Evolutionary conservation across 2,888 invertebrate genomes (phyloP), one percentile per base, ranked within the genome.

Genomic region (Drosophila robusta): DNA sequence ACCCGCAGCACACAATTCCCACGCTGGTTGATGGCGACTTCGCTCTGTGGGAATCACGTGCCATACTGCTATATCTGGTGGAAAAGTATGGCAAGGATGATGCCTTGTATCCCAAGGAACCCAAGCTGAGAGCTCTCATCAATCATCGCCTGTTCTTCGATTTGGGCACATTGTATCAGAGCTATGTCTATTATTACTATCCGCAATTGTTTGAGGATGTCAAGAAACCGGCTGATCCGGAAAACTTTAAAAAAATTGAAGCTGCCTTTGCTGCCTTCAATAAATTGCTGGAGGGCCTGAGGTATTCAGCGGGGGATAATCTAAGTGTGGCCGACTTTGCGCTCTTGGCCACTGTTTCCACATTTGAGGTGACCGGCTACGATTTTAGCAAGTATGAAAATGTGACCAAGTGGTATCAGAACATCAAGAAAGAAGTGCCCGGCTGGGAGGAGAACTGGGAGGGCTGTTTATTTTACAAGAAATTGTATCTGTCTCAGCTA

Each of bases 1-100:
- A 96, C 91, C 96, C 96, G 0, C 96, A 97, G 92, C 97, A 97
- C 90, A 95, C 95, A 24, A 94, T 97, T 62, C 97, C 97, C 2
- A 96, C 96, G 0, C 91, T 98, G 44, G 95, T 95, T 52, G 97
- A 97, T 91, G 95, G 96, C 79, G 97, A 96, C 0, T 95, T 97
- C 89, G 92, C 94, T 22, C 90, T 98, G 57, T 96, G 95, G 94
- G 97, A 97, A 92, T 97, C 97, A 41, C 95, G 96, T 49, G 95
- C 96, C 64, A 97, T 97, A 90, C 94, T 95, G 91, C 93, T 94
- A 0, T 97, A 97, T 92, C 93, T 97, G 87, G 95, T 94, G 11
- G 95, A 95, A 91, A 95, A 96, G 88, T 97, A 97, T 89, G 96
- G 95, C 44, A 96, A 96, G 49, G 94, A 95, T 78, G 95, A 95